A percentile compares a stretch with the other conserved stretches of the same genome.
Conservation (phyloP, 53 echinoderm and acorn worm species). For the Glandiceps talaboti region DNA sequence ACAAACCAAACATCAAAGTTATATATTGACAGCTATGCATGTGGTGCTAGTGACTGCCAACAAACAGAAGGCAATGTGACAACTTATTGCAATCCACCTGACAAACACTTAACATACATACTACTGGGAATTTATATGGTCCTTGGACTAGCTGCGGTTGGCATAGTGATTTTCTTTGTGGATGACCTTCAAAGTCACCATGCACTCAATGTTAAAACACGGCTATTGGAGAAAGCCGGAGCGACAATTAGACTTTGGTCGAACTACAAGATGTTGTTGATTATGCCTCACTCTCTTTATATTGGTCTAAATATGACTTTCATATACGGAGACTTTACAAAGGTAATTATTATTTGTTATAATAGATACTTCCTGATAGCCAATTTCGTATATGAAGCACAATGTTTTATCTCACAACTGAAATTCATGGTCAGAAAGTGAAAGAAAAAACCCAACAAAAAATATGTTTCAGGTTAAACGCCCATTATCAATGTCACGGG, state of each 20-base stretch:
- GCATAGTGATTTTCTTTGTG: slow-evolving; percentile 35
- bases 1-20: background rate
- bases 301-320: background rate
- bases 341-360: background rate
- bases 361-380: too few species aligned
- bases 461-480: too few species aligned
- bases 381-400: too few species aligned
- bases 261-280: background rate
- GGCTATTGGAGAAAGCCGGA: background rate
- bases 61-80: slow-evolving; percentile 25
- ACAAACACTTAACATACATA: slow-evolving; percentile 38
- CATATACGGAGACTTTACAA: background rate
- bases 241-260: background rate
- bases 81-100: slow-evolving; percentile 59
- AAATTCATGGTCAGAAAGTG: too few species aligned
- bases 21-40: slow-evolving; percentile 9
- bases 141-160: slow-evolving; percentile 44
- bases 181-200: too few species aligned
- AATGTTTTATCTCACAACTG: too few species aligned
- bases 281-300: background rate
- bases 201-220: too few species aligned
- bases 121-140: slow-evolving; percentile 57
- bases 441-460: too few species aligned
- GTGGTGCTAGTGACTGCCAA: slow-evolving; percentile 35
- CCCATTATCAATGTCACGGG: too few species aligned